Evolutionary conservation across 2,888 invertebrate genomes (phyloP), one percentile per base, ranked within the genome.

Genomic region (Eucriotettix oculatus): DNA sequence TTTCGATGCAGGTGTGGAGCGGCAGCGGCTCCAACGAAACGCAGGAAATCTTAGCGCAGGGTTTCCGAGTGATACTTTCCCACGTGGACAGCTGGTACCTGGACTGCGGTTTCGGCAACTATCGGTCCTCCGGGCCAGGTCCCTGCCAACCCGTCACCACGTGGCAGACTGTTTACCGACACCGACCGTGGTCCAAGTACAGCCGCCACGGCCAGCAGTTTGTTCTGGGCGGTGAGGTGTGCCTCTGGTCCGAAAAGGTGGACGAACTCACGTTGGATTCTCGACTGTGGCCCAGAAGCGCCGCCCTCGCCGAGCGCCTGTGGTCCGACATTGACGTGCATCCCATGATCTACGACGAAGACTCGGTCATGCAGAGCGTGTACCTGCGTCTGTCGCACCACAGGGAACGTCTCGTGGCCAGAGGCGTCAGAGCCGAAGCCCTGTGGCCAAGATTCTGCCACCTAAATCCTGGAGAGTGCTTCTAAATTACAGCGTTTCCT

Each of bases 11-110:
- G 69, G 81, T 85, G 57, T 90, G 90, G 90, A 89, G 90, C 52
- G 84, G 85, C 1, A 87, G 87, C 66, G 82, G 83, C 54, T 90
- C 90, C 87, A 81, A 85, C 1, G 87, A 88, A 69, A 88, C 90
- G 16, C 80, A 83, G 12, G 66, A 67, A 43, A 66, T 71, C 10
- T 66, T 71, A 17, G 62, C 67, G 52, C 65, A 68, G 44, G 69
- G 69, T 10, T 71, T 67, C 66, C 66, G 66, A 16, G 63, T 71
- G 12, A 70, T 72, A 54, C 67, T 71, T 59, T 69, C 70, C 12
- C 71, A 70, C 63, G 67, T 68, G 54, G 70, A 72, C 63, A 68
- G 69, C n/a, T 69, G 68, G 69, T 69, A 69, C 58, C 62, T 71
- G 29, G 70, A 71, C 63, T 71, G 71, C 62, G 71, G 71, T 16